Conservation (phyloP, 2,113 vertebrate genomes). For the Paramisgurnus dabryanus region DNA sequence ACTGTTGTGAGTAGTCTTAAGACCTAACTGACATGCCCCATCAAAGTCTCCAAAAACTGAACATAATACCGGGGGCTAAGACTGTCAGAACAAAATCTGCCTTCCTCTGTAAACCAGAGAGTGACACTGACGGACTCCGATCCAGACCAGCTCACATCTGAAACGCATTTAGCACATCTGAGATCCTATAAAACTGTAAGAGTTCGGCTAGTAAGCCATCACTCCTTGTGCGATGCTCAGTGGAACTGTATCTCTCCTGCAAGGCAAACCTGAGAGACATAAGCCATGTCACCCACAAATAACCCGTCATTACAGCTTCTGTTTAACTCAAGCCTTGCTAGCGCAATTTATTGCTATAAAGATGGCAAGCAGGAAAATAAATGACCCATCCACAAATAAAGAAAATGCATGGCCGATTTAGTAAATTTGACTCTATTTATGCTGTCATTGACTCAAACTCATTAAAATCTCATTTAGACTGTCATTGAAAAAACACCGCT, state of each 20-base stretch:
- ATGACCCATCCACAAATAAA: conserved; percentile 2
- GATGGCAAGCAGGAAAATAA: neutral
- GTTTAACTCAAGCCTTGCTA: neutral
- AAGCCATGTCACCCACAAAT: conserved; percentile 47
- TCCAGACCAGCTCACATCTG: conserved; percentile 51
- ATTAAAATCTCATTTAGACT: neutral
- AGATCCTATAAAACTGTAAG: conserved; percentile 58
- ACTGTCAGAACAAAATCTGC: conserved; percentile 44
- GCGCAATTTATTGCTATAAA: neutral
- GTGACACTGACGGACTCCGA: conserved; percentile 42
- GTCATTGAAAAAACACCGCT: neutral
- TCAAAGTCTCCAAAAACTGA: conserved; percentile 45
- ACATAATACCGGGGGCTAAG: conserved; percentile 38
- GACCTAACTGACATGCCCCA: conserved; percentile 41
- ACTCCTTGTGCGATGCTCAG: conserved; percentile 42
- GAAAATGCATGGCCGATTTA: neutral
- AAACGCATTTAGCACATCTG: conserved; percentile 56
- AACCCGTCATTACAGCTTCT: neutral
- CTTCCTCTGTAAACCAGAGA: conserved; percentile 36
- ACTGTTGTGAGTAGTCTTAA: conserved; percentile 35
- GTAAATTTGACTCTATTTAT: neutral
- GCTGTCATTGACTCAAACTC: neutral
- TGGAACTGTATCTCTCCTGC: conserved; percentile 54
- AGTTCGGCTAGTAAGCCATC: conserved; percentile 55
- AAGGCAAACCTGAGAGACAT: conserved; percentile 45